phyloP scores from a whole-genome alignment of 2,113 vertebrate species.

The Ginglymostoma cirratum region DNA sequence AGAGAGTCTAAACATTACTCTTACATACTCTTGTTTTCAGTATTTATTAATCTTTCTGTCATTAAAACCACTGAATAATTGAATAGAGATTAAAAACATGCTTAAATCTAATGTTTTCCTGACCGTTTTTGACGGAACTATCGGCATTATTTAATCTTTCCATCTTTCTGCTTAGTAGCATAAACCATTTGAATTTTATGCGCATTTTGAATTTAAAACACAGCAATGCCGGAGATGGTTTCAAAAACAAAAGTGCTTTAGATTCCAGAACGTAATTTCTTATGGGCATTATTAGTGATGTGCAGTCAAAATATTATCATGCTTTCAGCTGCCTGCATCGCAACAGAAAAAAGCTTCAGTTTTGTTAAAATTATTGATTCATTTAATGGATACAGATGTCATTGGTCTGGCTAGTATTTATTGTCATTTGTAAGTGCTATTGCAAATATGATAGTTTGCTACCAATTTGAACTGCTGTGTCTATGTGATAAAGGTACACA shows the following conservation, averaged over 20 bases:
- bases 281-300: background rate
- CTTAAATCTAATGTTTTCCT: background rate
- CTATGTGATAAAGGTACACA: no score
- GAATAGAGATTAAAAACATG: background rate
- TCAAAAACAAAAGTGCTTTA: background rate
- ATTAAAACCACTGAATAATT: background rate
- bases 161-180: background rate
- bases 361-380: background rate
- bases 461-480: no score
- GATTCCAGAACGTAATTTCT: background rate
- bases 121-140: background rate
- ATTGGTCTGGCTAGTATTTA: no score
- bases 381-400: no score
- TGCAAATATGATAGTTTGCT: no score
- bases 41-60: background rate
- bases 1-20: no score
- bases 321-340: background rate
- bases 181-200: background rate
- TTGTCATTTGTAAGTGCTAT: no score
- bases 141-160: background rate
- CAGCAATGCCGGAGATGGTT: background rate
- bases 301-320: background rate
- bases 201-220: background rate
- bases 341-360: background rate
- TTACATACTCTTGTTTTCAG: no score